Evolutionary conservation across 2,797 vertebrate species (phyloP).

Genomic region (Microchirus variegatus): DNA sequence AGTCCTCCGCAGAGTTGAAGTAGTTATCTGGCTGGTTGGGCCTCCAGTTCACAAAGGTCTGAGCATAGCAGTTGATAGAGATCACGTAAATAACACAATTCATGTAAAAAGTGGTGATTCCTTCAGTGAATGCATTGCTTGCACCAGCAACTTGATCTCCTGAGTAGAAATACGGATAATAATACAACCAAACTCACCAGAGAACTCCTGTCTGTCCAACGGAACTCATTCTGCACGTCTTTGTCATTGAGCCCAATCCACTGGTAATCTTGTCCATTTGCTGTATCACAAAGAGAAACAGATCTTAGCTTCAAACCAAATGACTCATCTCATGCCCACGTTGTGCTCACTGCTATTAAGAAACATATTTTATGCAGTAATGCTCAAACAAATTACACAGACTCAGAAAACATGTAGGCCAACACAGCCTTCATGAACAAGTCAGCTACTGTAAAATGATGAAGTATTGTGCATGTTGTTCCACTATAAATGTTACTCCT

Average conservation of each 20-base stretch:
- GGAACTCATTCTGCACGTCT: constrained; percentile 90
- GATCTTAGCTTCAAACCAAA: neutral
- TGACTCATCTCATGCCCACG: neutral
- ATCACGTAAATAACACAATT: too few species aligned
- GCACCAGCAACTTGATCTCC: too few species aligned
- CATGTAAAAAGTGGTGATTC: neutral
- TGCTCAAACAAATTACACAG: neutral
- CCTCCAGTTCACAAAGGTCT: constrained; percentile 93
- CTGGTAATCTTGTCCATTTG: constrained; percentile 86
- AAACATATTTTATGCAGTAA: neutral
- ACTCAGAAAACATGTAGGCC: too few species aligned
- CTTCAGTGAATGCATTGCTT: neutral
- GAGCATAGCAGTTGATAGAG: neutral
- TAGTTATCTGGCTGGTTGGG: constrained; percentile 95
- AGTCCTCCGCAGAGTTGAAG: constrained; percentile 90
- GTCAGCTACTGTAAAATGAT: too few species aligned
- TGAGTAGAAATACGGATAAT: too few species aligned
- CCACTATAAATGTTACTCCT: too few species aligned
- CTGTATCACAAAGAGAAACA: constrained; percentile 46
- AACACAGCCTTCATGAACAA: too few species aligned
- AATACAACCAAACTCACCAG: constrained; percentile 81
- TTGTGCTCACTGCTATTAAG: neutral
- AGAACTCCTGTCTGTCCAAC: constrained; percentile 91
- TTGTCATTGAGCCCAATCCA: constrained; percentile 96
- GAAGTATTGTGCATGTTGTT: too few species aligned